Conservation (phyloP, 2,113 vertebrate genomes). For the Scytalopus superciliaris region DNA sequence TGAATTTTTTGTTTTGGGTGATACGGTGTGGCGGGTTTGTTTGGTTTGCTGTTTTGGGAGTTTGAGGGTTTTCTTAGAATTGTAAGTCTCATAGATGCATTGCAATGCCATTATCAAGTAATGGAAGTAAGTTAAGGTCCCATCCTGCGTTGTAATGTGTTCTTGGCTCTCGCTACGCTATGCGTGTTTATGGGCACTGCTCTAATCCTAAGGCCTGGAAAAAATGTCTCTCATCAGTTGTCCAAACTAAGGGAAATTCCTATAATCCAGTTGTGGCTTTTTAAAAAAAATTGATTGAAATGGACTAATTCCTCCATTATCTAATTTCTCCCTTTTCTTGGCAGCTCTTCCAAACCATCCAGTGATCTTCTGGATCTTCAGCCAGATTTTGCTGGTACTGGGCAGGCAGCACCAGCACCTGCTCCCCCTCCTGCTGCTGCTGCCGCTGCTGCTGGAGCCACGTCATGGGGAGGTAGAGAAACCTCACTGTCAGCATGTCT, state of each 20-base stretch:
- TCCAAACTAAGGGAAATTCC: not conserved
- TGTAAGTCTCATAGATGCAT: not conserved
- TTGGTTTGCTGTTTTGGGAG: not conserved
- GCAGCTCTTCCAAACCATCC: conserved; percentile 78
- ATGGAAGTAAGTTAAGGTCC: not conserved
- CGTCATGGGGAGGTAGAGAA: conserved; percentile 90
- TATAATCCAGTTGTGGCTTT: not conserved
- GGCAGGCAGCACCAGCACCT: conserved; percentile 75
- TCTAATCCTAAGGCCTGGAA: not conserved
- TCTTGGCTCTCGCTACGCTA: not conserved
- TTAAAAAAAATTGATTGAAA: not conserved
- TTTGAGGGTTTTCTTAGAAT: not conserved
- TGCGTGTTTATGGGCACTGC: not conserved
- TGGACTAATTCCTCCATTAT: not conserved
- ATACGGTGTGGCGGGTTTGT: not conserved
- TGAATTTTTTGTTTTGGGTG: not conserved
- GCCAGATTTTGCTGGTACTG: conserved; percentile 81
- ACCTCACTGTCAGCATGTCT: not conserved
- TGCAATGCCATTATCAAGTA: not conserved
- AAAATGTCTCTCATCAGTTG: not conserved
- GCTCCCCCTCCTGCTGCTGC: conserved; percentile 40
- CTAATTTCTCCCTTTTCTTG: not conserved
- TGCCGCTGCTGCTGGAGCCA: conserved; percentile 77
- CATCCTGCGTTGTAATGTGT: not conserved
- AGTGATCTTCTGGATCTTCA: conserved; percentile 96